Evolutionary conservation across 2,113 vertebrate species (phyloP).

Genomic region (human): DNA sequence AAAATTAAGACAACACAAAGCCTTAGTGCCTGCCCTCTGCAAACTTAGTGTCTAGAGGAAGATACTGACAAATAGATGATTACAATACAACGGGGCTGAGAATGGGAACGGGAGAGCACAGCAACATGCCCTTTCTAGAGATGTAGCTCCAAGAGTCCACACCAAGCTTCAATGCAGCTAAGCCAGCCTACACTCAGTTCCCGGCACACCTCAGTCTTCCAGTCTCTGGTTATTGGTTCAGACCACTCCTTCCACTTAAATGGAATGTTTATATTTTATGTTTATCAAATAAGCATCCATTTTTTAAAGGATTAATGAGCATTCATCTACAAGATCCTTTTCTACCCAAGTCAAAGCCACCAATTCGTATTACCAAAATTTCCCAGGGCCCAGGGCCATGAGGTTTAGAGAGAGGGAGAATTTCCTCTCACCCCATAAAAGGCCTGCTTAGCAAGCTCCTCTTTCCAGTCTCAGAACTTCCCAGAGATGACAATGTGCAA

Average conservation of each 20-base stretch:
- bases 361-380: neutral
- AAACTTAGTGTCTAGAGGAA: neutral
- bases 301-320: neutral
- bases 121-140: neutral
- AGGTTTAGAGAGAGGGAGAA: neutral
- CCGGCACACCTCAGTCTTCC: rapidly evolving
- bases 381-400: neutral
- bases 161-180: no score
- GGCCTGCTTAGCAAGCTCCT: neutral
- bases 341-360: neutral
- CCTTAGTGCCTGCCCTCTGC: neutral
- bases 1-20: no score
- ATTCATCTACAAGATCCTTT: neutral
- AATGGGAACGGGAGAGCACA: rapidly evolving
- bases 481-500: neutral
- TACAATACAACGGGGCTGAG: rapidly evolving
- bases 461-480: neutral
- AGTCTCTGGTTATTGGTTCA: neutral
- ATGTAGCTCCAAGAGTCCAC: neutral
- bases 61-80: neutral
- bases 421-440: neutral
- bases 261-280: neutral
- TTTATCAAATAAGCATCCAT: neutral
- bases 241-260: neutral
- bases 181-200: rapidly evolving